Conservation (phyloP, 2,888 invertebrate genomes). For the Aethes cnicana region DNA sequence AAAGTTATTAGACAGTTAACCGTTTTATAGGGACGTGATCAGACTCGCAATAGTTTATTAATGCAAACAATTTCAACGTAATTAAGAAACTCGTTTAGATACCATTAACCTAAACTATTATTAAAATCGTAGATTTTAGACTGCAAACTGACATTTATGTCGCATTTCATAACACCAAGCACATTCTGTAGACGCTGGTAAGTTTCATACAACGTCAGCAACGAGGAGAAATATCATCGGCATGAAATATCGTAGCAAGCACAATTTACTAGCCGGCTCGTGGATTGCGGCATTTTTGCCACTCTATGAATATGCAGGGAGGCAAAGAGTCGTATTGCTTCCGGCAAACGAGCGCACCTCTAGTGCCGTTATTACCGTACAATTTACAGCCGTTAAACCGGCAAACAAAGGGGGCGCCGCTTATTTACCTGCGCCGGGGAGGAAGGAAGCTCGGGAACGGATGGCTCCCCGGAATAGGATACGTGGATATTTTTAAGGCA, state of each 20-base stretch:
- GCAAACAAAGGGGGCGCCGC: conserved; percentile 57
- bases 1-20: conserved; percentile 21
- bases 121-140: no score
- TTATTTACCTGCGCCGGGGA: conserved; percentile 53
- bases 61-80: conserved; percentile 11
- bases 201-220: conserved; percentile 4
- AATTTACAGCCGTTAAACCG: conserved; percentile 63
- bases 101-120: conserved; percentile 11
- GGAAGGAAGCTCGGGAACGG: conserved; percentile 51
- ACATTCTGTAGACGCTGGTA: background rate
- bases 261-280: conserved; percentile 34
- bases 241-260: conserved; percentile 5
- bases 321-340: conserved; percentile 54
- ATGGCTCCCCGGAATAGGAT: conserved; percentile 42
- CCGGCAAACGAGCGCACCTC: conserved; percentile 42
- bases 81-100: conserved; percentile 9
- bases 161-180: no score
- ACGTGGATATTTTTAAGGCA: conserved; percentile 48
- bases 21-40: conserved; percentile 25
- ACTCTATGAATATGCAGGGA: conserved; percentile 55
- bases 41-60: conserved; percentile 9
- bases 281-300: conserved; percentile 48
- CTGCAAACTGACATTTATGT: no score
- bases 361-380: conserved; percentile 55
- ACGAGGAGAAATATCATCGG: conserved; percentile 23